phyloP scores from a whole-genome alignment of 2,113 vertebrate species.

The Tupaia chinensis region DNA sequence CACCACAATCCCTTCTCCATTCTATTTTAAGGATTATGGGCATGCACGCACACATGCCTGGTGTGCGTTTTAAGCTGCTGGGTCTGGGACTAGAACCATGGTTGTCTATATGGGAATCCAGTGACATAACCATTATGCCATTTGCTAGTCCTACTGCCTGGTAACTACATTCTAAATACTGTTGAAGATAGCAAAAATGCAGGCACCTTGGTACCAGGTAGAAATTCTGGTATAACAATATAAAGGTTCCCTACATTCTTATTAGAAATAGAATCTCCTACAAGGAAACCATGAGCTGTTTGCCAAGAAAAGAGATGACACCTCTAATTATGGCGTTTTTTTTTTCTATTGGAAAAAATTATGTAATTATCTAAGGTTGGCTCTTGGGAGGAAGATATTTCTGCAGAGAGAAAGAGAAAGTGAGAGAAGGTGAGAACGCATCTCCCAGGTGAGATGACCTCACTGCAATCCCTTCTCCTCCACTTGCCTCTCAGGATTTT shows the following conservation, averaged over 20 bases:
- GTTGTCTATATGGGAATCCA: no score
- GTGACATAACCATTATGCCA: no score
- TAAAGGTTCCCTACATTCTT: not conserved
- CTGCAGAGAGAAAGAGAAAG: not conserved
- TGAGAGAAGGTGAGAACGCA: no score
- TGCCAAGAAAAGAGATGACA: not conserved
- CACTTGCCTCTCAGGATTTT: no score
- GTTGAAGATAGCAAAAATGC: not conserved
- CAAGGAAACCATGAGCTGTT: not conserved
- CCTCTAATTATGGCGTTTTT: not conserved
- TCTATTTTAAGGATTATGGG: no score
- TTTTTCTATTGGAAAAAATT: not conserved
- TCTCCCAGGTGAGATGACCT: no score
- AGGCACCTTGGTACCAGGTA: not conserved
- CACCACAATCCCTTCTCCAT: no score
- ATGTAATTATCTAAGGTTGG: not conserved
- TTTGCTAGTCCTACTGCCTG: no score
- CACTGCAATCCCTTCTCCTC: no score
- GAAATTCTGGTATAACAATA: not conserved
- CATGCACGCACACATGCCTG: no score
- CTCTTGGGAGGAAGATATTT: not conserved
- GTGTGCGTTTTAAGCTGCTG: no score
- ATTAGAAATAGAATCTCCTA: not conserved
- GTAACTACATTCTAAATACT: not conserved
- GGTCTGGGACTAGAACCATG: no score